phyloP scores from a whole-genome alignment of 2,113 vertebrate species.

The Coptodon rendalli region DNA sequence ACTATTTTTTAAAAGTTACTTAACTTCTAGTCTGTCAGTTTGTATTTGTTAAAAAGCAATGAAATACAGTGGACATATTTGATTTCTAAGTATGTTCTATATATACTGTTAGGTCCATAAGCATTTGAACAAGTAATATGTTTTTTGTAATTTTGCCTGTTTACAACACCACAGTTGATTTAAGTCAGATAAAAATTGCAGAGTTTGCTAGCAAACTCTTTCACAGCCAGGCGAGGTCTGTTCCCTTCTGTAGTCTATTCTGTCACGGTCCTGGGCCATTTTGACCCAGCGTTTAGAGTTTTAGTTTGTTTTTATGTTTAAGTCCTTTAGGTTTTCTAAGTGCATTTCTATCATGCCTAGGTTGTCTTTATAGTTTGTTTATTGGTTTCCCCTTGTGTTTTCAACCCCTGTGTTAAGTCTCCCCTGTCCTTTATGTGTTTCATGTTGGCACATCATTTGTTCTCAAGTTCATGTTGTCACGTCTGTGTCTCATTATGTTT shows the following conservation, averaged over 20 bases:
- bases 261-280: background rate
- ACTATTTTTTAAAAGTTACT: background rate
- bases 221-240: background rate
- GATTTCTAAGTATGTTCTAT: background rate
- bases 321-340: background rate
- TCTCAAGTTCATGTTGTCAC: background rate
- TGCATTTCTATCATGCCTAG: background rate
- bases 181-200: background rate
- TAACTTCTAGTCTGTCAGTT: background rate
- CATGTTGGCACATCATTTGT: background rate
- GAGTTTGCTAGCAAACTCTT: background rate
- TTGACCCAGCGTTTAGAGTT: background rate
- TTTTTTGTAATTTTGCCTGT: background rate
- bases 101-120: background rate
- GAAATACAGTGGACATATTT: background rate
- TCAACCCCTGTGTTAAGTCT: background rate
- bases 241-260: background rate
- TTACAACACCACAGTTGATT: background rate
- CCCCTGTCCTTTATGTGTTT: background rate
- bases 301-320: background rate
- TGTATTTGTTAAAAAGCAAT: background rate
- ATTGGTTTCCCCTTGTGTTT: background rate
- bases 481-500: background rate
- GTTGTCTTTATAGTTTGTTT: background rate
- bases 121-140: background rate